A percentile compares a stretch with the other conserved stretches of the same genome.
phyloP scores from a whole-genome alignment of 37 sponge, comb jelly and placozoan genomes.

The Dysidea cf. avara region DNA sequence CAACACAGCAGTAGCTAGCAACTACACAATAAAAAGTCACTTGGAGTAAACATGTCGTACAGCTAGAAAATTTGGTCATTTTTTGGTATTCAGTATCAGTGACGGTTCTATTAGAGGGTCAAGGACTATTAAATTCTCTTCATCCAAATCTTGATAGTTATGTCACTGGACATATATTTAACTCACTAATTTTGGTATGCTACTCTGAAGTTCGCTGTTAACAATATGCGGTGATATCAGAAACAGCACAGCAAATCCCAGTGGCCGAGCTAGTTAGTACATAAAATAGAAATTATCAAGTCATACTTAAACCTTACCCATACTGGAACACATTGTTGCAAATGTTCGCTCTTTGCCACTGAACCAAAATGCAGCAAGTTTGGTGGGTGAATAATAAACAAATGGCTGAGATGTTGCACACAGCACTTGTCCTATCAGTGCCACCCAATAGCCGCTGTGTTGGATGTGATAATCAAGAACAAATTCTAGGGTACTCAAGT shows the following conservation, averaged over 20 bases:
- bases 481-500: conserved; percentile 46
- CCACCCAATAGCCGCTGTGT: conserved; percentile 35
- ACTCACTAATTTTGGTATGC: neutral
- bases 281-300: neutral
- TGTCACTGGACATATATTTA: neutral
- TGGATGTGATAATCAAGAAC: conserved; percentile 29
- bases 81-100: no score
- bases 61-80: no score
- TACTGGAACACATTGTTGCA: conserved; percentile 37
- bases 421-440: conserved; percentile 71
- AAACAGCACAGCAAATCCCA: conserved; percentile 41
- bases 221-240: conserved; percentile 38
- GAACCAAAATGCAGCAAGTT: conserved; percentile 85
- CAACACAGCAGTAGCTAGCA: no score
- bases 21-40: no score
- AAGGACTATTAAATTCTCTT: no score
- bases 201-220: neutral
- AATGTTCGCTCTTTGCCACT: conserved; percentile 76
- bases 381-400: conserved; percentile 74
- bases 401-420: conserved; percentile 83
- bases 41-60: conserved; percentile 4
- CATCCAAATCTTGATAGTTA: no score
- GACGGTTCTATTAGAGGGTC: no score
- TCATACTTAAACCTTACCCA: conserved; percentile 37
- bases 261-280: conserved; percentile 38